Base-by-base conservation (phyloP, 2,797 vertebrate species). In the Spinus pinus region DNA sequence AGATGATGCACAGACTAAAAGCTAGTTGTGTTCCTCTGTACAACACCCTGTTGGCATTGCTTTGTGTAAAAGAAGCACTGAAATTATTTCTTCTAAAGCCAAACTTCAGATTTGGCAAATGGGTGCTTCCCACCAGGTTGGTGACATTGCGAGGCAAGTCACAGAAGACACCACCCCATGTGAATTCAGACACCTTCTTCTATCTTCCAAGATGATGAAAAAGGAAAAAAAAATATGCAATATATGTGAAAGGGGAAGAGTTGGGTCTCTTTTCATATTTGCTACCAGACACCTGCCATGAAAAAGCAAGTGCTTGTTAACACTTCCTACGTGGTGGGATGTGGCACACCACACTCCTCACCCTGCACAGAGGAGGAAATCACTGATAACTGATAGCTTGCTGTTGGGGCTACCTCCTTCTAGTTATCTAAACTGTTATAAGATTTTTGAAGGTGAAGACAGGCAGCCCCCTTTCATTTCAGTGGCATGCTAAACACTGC, bases 381-480 rank as follows among this genome's bases (percentile, higher is more conserved):
- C 4, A 16, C 87, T 88, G 93, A 93, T 96, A 92, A 42, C 82
- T 91, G 91, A 83, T 86, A 90, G 75, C 44, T 83, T 86, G 73
- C 35, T 95, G 89, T 84, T 88, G 77, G 81, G 88, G 70, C 94
- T 93, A 72, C 82, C 85, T 93, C 90, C 64, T 51, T 84, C 77
- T 58, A 75, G 80, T 81, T 91, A 79, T 89, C 81, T 88, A 85
- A 95, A 92, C 90, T 94, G 94, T 80, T 92, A 61, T 49, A 85
- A 94, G 82, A 70, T 80, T 61, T 12, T 61, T 54, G 64, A 61
- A 89, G 84, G 84, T 2, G 60, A 91, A 88, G 80, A 86, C 89
- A 96, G 70, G 73, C 73, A 49, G 31, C 27, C 46, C 25, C 24
- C 25, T 93, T 86, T 72, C 58, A 27, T 79, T 90, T 93, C 51